phyloP scores from a whole-genome alignment of 2,888 invertebrate species.

The Megamerina dolium region DNA sequence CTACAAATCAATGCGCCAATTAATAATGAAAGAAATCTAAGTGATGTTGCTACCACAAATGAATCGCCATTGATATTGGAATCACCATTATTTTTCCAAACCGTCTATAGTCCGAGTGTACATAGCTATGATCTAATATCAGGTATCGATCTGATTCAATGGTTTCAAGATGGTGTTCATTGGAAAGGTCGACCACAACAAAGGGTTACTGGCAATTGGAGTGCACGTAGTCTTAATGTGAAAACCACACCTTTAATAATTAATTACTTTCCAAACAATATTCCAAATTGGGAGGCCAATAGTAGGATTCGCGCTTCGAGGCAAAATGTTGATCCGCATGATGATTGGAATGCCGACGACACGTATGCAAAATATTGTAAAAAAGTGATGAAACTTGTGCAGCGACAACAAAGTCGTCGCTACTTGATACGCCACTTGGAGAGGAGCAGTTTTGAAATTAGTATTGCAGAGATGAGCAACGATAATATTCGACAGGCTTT shows the following conservation, averaged over 20 bases:
- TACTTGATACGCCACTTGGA: slow-evolving; percentile 51
- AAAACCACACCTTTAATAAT: slow-evolving; percentile 17
- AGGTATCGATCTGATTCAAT: slow-evolving; percentile 48
- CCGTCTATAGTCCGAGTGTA: slow-evolving; percentile 30
- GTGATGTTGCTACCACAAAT: slow-evolving; percentile 44
- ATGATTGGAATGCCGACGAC: slow-evolving; percentile 5
- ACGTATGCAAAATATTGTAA: slow-evolving; percentile 26
- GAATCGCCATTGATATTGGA: too few species aligned
- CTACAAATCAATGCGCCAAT: slow-evolving; percentile 38
- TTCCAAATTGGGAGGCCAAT: too few species aligned
- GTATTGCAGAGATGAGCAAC: slow-evolving; percentile 3
- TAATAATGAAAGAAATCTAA: slow-evolving; percentile 43
- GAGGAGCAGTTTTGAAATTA: slow-evolving; percentile 30
- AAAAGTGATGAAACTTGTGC: slow-evolving; percentile 17
- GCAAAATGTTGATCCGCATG: not conserved
- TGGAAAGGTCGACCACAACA: slow-evolving; percentile 39
- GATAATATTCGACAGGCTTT: not conserved
- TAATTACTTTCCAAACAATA: too few species aligned
- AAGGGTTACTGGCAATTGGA: slow-evolving; percentile 52
- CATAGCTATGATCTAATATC: slow-evolving; percentile 33
- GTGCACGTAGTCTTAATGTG: slow-evolving; percentile 26
- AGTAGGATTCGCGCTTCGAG: too few species aligned
- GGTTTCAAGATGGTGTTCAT: slow-evolving; percentile 48
- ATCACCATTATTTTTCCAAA: slow-evolving; percentile 37
- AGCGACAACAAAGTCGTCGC: slow-evolving; percentile 7